Conservation (phyloP, 2,113 vertebrate species). For the Trogon melanurus region DNA sequence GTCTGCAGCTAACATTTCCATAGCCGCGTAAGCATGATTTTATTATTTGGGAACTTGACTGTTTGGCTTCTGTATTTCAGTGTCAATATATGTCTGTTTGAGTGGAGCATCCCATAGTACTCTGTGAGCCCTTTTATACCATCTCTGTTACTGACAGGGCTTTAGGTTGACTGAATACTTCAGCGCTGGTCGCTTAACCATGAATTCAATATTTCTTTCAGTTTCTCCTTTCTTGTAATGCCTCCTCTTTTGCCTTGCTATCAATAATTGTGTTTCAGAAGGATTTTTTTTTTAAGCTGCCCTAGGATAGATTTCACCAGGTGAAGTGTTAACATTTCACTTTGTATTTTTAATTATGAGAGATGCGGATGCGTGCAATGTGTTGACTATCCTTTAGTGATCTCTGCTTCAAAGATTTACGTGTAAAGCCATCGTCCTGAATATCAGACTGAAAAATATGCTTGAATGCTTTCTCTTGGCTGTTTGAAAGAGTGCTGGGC, state of each 20-base stretch:
- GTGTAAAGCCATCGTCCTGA: background rate
- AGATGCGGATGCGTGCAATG: background rate
- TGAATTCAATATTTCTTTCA: background rate
- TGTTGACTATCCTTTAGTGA: background rate
- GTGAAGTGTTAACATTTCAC: background rate
- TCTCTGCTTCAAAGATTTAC: background rate
- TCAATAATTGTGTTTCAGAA: background rate
- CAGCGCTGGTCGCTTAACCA: rapidly evolving
- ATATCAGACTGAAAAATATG: background rate
- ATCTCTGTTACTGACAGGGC: background rate
- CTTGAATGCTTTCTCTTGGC: background rate
- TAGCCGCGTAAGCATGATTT: constrained; percentile 87
- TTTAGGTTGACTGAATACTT: background rate
- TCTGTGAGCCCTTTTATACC: background rate
- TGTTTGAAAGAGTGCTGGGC: background rate
- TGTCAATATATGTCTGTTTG: background rate
- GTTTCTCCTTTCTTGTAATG: background rate
- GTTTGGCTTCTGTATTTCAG: background rate
- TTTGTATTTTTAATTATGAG: background rate
- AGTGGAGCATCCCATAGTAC: background rate
- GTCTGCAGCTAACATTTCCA: constrained; percentile 93
- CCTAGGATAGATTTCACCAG: constrained; percentile 53
- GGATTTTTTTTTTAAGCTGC: background rate
- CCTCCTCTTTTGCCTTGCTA: background rate
- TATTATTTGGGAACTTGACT: background rate